Evolutionary conservation across 2,888 invertebrate genomes (phyloP).

Genomic region (Plebejus anna): DNA sequence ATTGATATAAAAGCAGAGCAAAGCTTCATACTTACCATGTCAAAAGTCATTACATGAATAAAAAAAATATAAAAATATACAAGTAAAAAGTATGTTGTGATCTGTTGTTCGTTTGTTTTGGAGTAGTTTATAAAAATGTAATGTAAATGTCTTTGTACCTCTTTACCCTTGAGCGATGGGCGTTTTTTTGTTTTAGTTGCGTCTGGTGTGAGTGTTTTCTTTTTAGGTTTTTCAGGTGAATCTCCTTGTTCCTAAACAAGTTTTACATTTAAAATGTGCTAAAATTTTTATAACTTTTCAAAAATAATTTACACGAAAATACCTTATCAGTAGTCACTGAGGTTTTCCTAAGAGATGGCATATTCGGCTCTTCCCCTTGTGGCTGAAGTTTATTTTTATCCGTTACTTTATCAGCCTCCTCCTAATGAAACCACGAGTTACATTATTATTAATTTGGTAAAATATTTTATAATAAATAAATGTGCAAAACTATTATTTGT

Average conservation of each 20-base stretch:
- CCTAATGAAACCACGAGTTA: conserved; percentile 47
- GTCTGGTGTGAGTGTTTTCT: conserved; percentile 63
- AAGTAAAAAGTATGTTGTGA: neutral
- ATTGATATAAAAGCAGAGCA: conserved; percentile 21
- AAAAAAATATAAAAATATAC: neutral
- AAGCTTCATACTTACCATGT: conserved; percentile 23
- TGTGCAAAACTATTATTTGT: neutral
- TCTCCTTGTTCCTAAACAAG: conserved; percentile 64
- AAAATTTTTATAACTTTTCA: conserved; percentile 2
- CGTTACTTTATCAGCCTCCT: conserved; percentile 67
- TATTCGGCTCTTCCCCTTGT: conserved; percentile 66
- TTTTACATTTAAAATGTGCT: conserved; percentile 30
- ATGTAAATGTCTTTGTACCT: conserved; percentile 51
- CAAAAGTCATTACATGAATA: neutral
- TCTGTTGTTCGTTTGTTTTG: neutral
- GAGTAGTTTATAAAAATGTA: conserved; percentile 21
- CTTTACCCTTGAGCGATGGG: conserved; percentile 68
- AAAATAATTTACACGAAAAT: conserved; percentile 35
- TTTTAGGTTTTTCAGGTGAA: conserved; percentile 69
- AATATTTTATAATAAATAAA: neutral
- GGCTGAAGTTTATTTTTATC: conserved; percentile 74
- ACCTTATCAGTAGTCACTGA: conserved; percentile 71
- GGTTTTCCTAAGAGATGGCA: conserved; percentile 65
- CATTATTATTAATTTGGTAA: neutral
- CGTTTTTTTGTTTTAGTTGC: conserved; percentile 67